Evolutionary conservation across 2,888 invertebrate genomes (phyloP).

Genomic region (Calameuta filiformis): DNA sequence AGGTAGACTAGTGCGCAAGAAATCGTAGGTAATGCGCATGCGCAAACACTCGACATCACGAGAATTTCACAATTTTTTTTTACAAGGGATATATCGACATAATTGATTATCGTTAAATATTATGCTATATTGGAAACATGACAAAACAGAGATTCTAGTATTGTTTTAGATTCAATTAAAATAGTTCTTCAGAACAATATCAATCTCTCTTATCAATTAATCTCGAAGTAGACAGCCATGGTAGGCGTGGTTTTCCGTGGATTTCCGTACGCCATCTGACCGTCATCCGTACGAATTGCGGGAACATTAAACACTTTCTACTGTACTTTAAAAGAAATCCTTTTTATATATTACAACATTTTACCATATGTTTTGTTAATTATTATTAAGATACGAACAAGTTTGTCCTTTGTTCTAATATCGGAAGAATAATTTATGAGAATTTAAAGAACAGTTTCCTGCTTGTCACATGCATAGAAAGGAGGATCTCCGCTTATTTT

Average conservation of each 20-base stretch:
- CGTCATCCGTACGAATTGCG: background rate
- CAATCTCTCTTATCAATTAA: conserved; percentile 17
- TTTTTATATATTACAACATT: background rate
- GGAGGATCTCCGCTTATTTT: no score
- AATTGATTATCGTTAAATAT: background rate
- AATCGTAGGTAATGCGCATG: conserved; percentile 30
- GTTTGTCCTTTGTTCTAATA: background rate
- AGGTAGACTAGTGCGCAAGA: conserved; percentile 4
- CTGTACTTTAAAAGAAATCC: background rate
- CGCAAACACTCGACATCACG: conserved; percentile 25
- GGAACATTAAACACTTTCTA: background rate
- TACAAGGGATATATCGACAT: background rate
- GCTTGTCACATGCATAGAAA: background rate
- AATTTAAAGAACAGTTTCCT: background rate
- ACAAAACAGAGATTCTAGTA: background rate
- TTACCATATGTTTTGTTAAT: background rate
- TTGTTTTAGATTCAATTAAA: background rate
- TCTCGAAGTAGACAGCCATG: conserved; percentile 28
- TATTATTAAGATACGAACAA: background rate
- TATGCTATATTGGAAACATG: background rate
- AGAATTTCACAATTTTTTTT: background rate
- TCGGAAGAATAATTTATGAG: background rate
- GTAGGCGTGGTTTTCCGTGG: conserved; percentile 31
- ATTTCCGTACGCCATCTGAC: conserved; percentile 19
- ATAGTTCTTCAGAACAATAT: background rate